Evolutionary conservation across 2,888 invertebrate genomes (phyloP), one percentile per base, ranked within the genome.

Genomic region (Cheilosia impressa): DNA sequence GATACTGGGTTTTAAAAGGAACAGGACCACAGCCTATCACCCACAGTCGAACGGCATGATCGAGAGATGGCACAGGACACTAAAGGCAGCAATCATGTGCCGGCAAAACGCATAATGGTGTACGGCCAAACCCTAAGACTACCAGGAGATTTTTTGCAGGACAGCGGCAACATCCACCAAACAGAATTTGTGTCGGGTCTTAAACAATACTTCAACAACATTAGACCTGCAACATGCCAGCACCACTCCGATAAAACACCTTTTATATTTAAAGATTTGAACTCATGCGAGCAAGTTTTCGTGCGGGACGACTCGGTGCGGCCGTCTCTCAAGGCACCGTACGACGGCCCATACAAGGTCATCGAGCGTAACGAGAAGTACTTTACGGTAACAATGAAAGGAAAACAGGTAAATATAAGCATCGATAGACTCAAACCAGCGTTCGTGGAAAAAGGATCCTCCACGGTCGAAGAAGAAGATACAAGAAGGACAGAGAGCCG

Each of bases 91-190:
- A 41, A 58, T 71, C 19, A 58, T 34, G 47, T 71, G 58, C 13
- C 19, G 24, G n/a, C 27, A 52, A 17, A 43, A 43, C 79, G 1
- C 71, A 2, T 87, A 92, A 5, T 91, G 66, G 85, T 90, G 0
- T 90, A 89, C 66, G 90, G 91, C 0, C 68, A 84, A 45, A 57
- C 73, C 1, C 69, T 90, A 4, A 81, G 88, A 3, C 47, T 91
- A 3, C 90, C 89, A 7, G 4, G 45, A 5, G 63, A 45, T n/a
- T 47, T 63, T 19, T 38, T 34, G 0, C 38, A 38, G 13, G 1
- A 1, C 38, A 57, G 9, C 17, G 10, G 17, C 1, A 4, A 1
- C 5, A 17, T 1, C 17, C 57, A 19, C 15, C 24, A 55, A 6
- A 55, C n/a, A n/a, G 53, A 31, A n/a, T 55, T 55, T 6, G 31